Conservation (phyloP, 1,140 invertebrate species). For the Drosophila virilis region DNA sequence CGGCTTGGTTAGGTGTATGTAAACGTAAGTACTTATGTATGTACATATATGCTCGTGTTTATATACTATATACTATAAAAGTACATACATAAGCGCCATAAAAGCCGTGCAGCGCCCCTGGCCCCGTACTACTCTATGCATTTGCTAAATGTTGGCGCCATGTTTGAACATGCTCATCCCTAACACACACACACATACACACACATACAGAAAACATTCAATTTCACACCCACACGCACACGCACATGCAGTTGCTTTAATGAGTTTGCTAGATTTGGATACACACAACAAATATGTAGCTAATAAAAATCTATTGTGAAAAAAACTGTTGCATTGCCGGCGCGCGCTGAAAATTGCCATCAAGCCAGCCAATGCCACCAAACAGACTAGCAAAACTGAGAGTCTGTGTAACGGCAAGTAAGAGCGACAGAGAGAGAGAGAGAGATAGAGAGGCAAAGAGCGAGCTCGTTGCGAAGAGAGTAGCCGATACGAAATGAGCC, state of each 20-base stretch:
- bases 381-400: background rate
- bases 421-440: constrained; percentile 7
- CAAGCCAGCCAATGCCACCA: constrained; percentile 8
- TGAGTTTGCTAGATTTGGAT: constrained; percentile 66
- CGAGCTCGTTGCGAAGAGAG: background rate
- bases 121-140: constrained; percentile 1
- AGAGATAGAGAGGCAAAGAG: too few relatives aligned
- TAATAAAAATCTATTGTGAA: constrained; percentile 69
- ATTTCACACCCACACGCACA: background rate
- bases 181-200: background rate
- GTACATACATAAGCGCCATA: constrained; percentile 19
- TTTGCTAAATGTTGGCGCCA: constrained; percentile 28
- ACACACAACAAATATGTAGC: constrained; percentile 41
- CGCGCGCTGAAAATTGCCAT: constrained; percentile 58
- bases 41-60: constrained; percentile 16
- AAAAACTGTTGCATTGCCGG: constrained; percentile 80
- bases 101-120: constrained; percentile 8
- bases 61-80: background rate
- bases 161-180: constrained; percentile 4
- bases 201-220: background rate
- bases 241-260: constrained; percentile 39
- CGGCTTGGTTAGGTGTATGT: background rate
- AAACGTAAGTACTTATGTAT: constrained; percentile 31
- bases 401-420: constrained; percentile 5
- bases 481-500: constrained; percentile 33